These are phyloP conservation scores for Athalia circularis DNA, from an alignment of 2,888 invertebrate genomes.

Conservation along the genomic window DNA sequence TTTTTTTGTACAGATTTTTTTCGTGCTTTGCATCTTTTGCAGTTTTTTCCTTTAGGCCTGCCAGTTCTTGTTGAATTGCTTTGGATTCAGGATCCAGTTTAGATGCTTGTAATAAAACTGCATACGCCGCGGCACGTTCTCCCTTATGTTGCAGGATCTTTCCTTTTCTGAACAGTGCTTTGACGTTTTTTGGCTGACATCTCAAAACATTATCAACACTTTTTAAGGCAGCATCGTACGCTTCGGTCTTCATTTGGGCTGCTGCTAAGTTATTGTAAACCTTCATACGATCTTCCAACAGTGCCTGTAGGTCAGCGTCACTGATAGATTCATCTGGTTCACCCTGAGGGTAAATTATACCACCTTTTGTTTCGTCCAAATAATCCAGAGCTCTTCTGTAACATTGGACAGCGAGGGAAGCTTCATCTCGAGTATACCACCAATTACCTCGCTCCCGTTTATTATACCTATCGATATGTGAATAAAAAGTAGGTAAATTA, in stretches of 20 bases:
- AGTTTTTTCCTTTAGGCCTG: constrained; percentile 76
- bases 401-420: constrained; percentile 87
- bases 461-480: constrained; percentile 76
- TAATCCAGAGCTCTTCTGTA: constrained; percentile 91
- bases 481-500: background rate
- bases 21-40: constrained; percentile 79
- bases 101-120: constrained; percentile 79
- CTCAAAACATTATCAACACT: constrained; percentile 89
- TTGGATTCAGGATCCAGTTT: constrained; percentile 81
- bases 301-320: constrained; percentile 79
- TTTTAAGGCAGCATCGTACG: constrained; percentile 88
- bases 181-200: constrained; percentile 91
- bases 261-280: constrained; percentile 95
- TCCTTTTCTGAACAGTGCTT: constrained; percentile 90
- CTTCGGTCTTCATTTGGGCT: constrained; percentile 91
- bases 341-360: constrained; percentile 78
- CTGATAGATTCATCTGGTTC: constrained; percentile 69
- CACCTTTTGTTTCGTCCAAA: constrained; percentile 84
- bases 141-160: constrained; percentile 82
- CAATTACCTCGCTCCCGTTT: constrained; percentile 93
- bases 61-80: constrained; percentile 78
- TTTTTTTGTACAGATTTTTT: constrained; percentile 82
- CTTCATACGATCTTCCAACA: constrained; percentile 88
- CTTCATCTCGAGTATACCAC: constrained; percentile 91
- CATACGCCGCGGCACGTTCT: constrained; percentile 83